Evolutionary conservation across 2,797 vertebrate genomes (phyloP), one percentile per base, ranked within the genome.

Genomic region (Chanos chanos): DNA sequence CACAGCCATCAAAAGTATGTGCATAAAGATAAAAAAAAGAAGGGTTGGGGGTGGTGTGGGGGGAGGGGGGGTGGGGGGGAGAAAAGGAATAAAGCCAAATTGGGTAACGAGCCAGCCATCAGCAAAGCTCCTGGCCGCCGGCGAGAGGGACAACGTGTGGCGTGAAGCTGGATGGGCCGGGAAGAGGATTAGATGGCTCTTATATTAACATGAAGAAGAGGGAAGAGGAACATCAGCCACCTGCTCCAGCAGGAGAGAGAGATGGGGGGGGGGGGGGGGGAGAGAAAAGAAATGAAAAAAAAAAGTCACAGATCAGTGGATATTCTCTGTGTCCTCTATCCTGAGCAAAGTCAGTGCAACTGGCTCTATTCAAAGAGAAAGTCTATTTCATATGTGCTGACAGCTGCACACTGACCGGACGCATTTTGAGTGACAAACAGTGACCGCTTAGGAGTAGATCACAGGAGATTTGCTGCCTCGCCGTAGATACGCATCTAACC

Each of bases 1-100:
- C 78, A 83, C 72, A 75, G 80, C 82, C 82, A 76, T 90, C 85
- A 80, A 89, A 89, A 89, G 86, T 87, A 89, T 89, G 86, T 87
- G 85, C 84, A 86, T 74, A 83, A 84, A 87, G 85, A 90, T 87
- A 87, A 85, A 77, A 83, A 84, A 66, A 71, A 15, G 27, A 79
- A 76, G 79, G 76, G n/a, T n/a, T n/a, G n/a, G n/a, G n/a, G n/a
- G n/a, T n/a, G n/a, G n/a, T n/a, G n/a, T n/a, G n/a, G n/a, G 68
- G 10, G 19, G 24, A 12, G 10, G 7, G 36, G 40, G 44, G 16
- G 24, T 40, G 33, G 40, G 7, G 34, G 22, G 4, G 5, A 24
- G 52, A 56, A 72, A 68, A 68, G 62, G 68, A 65, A 71, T 70
- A 70, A n/a, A 78, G 84, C 89, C 85, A 87, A 84, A 78, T 85